Percentiles rank a stretch among this genome's conserved stretches.
phyloP scores from a whole-genome alignment of 2,113 vertebrate genomes.

The Ceyx margarethae region DNA sequence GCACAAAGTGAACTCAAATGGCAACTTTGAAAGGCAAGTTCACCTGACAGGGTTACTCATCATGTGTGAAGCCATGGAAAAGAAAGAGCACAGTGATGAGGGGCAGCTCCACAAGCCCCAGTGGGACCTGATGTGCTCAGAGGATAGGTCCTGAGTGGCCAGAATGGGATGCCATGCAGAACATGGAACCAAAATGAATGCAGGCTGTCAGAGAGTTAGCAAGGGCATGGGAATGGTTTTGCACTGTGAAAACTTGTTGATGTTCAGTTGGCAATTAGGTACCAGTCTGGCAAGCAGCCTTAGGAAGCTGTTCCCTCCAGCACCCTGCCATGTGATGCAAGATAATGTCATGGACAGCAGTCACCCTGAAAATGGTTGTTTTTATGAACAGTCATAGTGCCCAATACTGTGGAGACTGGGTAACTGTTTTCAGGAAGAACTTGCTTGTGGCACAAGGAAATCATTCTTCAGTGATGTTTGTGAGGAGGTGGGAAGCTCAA shows the following conservation, averaged over 20 bases:
- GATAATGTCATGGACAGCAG: rapidly evolving
- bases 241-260: background rate
- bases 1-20: background rate
- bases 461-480: background rate
- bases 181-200: background rate
- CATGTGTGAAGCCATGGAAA: background rate
- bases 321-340: rapidly evolving
- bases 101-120: background rate
- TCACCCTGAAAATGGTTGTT: rapidly evolving
- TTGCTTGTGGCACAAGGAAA: background rate
- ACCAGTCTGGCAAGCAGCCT: background rate
- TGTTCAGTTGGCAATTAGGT: background rate
- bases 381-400: background rate
- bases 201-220: background rate
- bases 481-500: background rate
- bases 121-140: rapidly evolving
- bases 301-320: background rate
- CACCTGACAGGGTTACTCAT: background rate
- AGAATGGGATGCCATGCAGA: rapidly evolving
- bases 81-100: rapidly evolving
- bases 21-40: background rate
- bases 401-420: background rate
- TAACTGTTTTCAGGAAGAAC: background rate
- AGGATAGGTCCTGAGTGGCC: background rate
- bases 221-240: background rate